These are phyloP conservation scores for Cryptotis parvus DNA, from an alignment of 2,113 vertebrate species.

Conservation along the genomic window DNA sequence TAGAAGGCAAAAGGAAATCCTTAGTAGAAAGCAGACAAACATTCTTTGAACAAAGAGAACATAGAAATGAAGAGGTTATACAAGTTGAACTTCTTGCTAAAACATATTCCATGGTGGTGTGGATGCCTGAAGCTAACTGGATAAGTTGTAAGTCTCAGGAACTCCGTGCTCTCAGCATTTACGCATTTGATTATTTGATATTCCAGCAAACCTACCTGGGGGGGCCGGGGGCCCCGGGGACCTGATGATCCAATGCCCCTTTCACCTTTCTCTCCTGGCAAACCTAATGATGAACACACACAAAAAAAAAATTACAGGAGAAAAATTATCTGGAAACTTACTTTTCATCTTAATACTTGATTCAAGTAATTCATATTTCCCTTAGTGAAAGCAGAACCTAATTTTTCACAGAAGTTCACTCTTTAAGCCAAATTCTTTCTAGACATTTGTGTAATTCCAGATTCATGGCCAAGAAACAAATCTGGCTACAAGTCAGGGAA, in stretches of 20 bases:
- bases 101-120: not conserved
- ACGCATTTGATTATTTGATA: not conserved
- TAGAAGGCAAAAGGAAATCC: not conserved
- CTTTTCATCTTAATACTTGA: slow-evolving; percentile 62
- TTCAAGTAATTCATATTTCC: slow-evolving; percentile 67
- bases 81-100: slow-evolving; percentile 18
- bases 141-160: not conserved
- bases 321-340: slow-evolving; percentile 54
- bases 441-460: slow-evolving; percentile 78
- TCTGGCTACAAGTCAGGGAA: slow-evolving; percentile 65
- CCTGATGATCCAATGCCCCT: slow-evolving; percentile 94
- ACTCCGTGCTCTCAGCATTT: not conserved
- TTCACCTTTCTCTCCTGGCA: slow-evolving; percentile 96
- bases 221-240: slow-evolving; percentile 92
- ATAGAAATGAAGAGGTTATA: slow-evolving; percentile 34
- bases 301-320: not conserved
- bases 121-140: not conserved
- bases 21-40: not conserved
- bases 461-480: slow-evolving; percentile 72
- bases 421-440: slow-evolving; percentile 76
- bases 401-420: slow-evolving; percentile 75
- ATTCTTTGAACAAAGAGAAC: slow-evolving; percentile 31
- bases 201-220: slow-evolving; percentile 89
- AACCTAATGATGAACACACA: slow-evolving; percentile 86
- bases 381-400: slow-evolving; percentile 62